Evolutionary conservation across 2,113 vertebrate species (phyloP).

Genomic region (Paracanthobrama guichenoti): DNA sequence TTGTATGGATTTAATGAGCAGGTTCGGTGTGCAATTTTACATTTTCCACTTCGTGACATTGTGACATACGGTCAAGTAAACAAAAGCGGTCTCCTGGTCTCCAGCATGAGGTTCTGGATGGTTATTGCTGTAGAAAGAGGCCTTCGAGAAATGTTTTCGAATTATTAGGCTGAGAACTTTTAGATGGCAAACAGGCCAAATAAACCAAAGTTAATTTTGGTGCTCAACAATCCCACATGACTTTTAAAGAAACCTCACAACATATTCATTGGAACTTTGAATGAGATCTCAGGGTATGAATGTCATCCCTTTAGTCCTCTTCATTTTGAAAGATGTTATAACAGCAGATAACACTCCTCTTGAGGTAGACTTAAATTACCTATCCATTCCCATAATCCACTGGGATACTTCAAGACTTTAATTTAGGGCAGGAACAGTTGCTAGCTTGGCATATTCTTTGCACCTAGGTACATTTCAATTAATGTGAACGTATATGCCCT

Average conservation of each 20-base stretch:
- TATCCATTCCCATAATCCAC: conserved; percentile 29
- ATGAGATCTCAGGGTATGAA: conserved; percentile 19
- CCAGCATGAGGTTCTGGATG: conserved; percentile 50
- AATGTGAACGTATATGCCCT: conserved; percentile 61
- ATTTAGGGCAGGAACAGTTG: conserved; percentile 25
- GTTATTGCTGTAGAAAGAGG: conserved; percentile 47
- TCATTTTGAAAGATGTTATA: conserved; percentile 27
- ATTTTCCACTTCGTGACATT: conserved; percentile 68
- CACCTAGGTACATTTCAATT: conserved; percentile 50
- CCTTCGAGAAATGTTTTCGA: conserved; percentile 50
- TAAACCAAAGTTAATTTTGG: conserved; percentile 30
- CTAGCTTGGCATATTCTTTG: conserved; percentile 15
- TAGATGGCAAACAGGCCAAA: conserved; percentile 33
- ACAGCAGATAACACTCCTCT: not conserved
- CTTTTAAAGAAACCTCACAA: conserved; percentile 6
- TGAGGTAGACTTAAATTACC: conserved; percentile 12
- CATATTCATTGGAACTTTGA: conserved; percentile 1
- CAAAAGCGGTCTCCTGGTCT: conserved; percentile 57
- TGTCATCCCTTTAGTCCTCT: conserved; percentile 31
- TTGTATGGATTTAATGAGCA: conserved; percentile 64
- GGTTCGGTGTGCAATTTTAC: conserved; percentile 66
- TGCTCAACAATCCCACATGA: conserved; percentile 11
- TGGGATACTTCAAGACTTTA: not conserved
- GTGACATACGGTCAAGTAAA: conserved; percentile 70
- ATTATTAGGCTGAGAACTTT: conserved; percentile 39